Evolutionary conservation across 2,113 vertebrate genomes (phyloP), one percentile per base, ranked within the genome.

Genomic region (Rhinogobius similis): DNA sequence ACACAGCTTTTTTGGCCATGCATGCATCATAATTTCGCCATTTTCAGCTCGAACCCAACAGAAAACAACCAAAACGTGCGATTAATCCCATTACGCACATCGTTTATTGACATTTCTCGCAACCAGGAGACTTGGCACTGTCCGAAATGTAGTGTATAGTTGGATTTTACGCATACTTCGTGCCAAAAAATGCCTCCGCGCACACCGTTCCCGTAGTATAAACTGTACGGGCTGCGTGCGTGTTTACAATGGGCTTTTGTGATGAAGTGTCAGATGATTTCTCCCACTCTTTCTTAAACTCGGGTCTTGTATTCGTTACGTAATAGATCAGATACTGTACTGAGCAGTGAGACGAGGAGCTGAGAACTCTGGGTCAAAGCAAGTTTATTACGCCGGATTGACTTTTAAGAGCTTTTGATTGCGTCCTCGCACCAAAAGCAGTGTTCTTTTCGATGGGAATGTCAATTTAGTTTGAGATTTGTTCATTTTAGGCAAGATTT

Each of bases 241-340:
- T 79, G 66, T 85, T 85, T 78, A 81, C 81, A 86, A 79, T 68
- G 70, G 72, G 39, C 41, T 81, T 79, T 77, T 86, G 81, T 86
- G 73, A 70, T 73, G 79, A 75, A 81, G 81, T 76, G 75, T 80
- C 67, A 68, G 67, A 41, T 77, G 56, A 72, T 81, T 29, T 58
- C 79, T 70, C 77, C 77, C 58, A n/a, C 29, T 36, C 18, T 11
- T 36, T 32, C 29, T 27, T 5, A 58, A 58, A 58, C 13, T 58
- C 55, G 5, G 56, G 20, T 38, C 58, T 18, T 58, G 29, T 61
- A 36, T n/a, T 38, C 21, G 58, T 61, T 61, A 61, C 20, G 58
- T 61, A 61, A 61, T 0, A 4, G 58, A n/a, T 61, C 58, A 20
- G 56, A 59, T 32, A 32, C 56, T 20, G 56, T 59, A 32, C 27